Evolutionary conservation across 2,888 invertebrate genomes (phyloP).

Genomic region (Desoria tigrina): DNA sequence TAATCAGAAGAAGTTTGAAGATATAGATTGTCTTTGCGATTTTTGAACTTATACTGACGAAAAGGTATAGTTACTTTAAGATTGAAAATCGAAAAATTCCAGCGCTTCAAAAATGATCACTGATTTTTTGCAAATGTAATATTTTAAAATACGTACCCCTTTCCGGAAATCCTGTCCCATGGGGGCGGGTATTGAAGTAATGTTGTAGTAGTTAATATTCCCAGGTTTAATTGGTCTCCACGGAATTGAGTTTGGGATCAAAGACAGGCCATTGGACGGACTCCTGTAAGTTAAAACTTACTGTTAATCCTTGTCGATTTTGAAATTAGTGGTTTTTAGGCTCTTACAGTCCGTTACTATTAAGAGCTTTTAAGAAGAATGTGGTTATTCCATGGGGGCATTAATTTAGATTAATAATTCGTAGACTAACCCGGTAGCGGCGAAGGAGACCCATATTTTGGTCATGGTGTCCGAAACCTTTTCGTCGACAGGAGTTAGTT

Average conservation of each 20-base stretch:
- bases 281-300: constrained; percentile 24
- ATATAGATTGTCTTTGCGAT: too few species aligned
- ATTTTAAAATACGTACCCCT: too few species aligned
- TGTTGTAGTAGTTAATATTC: constrained; percentile 49
- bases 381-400: too few species aligned
- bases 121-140: too few species aligned
- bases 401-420: too few species aligned
- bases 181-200: constrained; percentile 39
- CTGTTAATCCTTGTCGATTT: neutral
- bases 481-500: constrained; percentile 37
- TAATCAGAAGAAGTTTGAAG: too few species aligned
- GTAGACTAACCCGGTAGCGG: constrained; percentile 35
- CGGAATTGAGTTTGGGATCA: constrained; percentile 30
- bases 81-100: too few species aligned
- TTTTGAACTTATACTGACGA: too few species aligned
- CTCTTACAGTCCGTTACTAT: too few species aligned
- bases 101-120: too few species aligned
- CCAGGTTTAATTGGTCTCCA: constrained; percentile 48
- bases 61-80: constrained; percentile 4
- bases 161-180: constrained; percentile 50
- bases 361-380: too few species aligned
- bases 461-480: constrained; percentile 42
- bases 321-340: too few species aligned
- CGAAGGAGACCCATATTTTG: constrained; percentile 44
- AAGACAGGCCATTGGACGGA: constrained; percentile 34